phyloP scores from a whole-genome alignment of 1,140 invertebrate genomes.

The Ridgeia piscesae region DNA sequence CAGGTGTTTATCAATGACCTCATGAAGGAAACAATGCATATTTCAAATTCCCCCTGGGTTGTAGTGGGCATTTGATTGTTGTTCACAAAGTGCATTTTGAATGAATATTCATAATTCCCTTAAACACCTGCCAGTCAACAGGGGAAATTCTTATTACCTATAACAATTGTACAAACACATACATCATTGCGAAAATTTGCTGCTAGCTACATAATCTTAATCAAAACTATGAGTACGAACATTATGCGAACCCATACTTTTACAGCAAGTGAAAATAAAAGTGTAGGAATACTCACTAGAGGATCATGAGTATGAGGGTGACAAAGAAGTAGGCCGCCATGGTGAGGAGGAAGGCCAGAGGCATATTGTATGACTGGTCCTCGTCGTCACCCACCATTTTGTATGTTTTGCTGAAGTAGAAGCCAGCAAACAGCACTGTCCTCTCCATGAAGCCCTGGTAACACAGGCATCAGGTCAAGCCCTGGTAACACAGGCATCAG shows the following conservation, averaged over 20 bases:
- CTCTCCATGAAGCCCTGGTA: slow-evolving; percentile 9
- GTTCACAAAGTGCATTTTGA: no score
- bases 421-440: slow-evolving; percentile 13
- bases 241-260: no score
- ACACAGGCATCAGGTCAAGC: not conserved
- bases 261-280: not conserved
- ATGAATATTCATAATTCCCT: no score
- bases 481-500: not conserved
- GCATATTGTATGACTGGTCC: not conserved
- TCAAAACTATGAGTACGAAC: no score
- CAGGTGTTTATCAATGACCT: not conserved
- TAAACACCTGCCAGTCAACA: no score
- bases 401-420: slow-evolving; percentile 12
- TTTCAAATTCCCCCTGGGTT: no score
- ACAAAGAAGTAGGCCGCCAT: not conserved
- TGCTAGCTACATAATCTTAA: no score
- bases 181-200: no score
- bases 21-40: no score
- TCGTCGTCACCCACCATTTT: not conserved
- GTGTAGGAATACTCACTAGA: not conserved
- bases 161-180: no score
- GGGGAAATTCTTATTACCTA: no score
- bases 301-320: not conserved
- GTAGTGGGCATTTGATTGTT: no score
- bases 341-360: not conserved